Base-by-base conservation (phyloP, 35 echinoderm and acorn worm genomes). In the Holothuria glaberrima region DNA sequence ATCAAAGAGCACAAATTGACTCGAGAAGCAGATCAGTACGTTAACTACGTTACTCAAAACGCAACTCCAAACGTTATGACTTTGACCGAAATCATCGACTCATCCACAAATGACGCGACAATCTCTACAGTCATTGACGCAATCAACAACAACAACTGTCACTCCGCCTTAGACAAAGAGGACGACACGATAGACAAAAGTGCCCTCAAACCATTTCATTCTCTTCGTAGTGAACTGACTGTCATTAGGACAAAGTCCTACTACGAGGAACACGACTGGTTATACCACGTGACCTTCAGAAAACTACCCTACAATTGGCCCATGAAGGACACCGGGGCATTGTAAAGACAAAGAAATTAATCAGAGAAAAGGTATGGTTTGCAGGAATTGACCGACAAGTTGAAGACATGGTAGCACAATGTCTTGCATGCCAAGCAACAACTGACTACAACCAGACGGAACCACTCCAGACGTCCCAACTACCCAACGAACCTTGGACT, bases 21-120 rank as follows among this genome's bases (percentile, higher is more conserved):
- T 48, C 21, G 70, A 35, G 59, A 61, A 48, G 79, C 58, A 58
- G 82, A 89, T 58, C 44, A 71, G 17, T 91, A 86, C 13, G 74
- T 93, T 6, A 93, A 88, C 16, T 90, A 69, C 73, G 57, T 90
- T 29, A 46, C 87, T 32, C 28, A 19, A 20, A 89, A 93, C 63
- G 71, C 86, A 54, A 80, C 64, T 1, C 64, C 9, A 26, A 20
- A 68, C 64, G 64, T n/a, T 19, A 68, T 68, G 64, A 68, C 64
- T 68, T 68, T 68, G 64, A 68, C 19, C 24, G n/a, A 68, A 4
- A 68, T 68, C 64, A 68, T 68, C 64, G 64, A 68, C 19, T 4
- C 64, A 68, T 20, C 64, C 5, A 68, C 19, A 20, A 68, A 68
- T 19, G 64, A 68, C 64, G n/a, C 9, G 64, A 68, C 64, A 68